Base-by-base conservation (phyloP, 2,797 vertebrate genomes). In the Scleropages formosus region DNA sequence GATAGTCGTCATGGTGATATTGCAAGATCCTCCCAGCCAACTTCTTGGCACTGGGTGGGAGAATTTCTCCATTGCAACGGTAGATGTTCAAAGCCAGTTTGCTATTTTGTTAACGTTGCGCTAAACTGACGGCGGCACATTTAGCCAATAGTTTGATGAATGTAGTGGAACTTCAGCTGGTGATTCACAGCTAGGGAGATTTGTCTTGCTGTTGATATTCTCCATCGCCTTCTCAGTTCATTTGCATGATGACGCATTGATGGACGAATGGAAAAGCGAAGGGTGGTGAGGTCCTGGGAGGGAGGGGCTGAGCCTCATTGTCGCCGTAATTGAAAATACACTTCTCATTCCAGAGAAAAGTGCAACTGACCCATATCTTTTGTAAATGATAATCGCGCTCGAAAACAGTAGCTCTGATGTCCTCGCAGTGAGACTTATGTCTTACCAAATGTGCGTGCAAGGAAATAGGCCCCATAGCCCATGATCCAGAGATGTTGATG, bases 171-270 rank as follows among this genome's bases (percentile, higher is more conserved):
- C 39, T n/a, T n/a, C 44, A 63, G 60, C 24, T 65, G 47, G 56
- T 26, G 59, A 46, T 26, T 1, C 26, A 27, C 8, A 71, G 12
- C 20, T 8, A 71, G 22, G 39, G 59, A 70, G 56, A 53, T 72
- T 15, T 18, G 58, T 62, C 18, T 53, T 39, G 8, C 26, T 11
- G 31, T 64, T 72, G 64, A 68, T 66, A 4, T 68, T n/a, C 24
- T 69, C 51, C 11, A 58, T 27, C 56, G 60, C 64, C 76, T 64
- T 26, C n/a, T 22, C 39, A 49, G 49, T 76, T 18, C 53, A 63
- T 71, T 70, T 76, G 67, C 59, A 71, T 20, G 27, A 59, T 11
- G 9, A 68, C 44, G 59, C 56, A 26, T 20, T 20, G 39, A 62
- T 20, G 18, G 39, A 63, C 10, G 26, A 46, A 12, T 47, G 13